phyloP scores from a whole-genome alignment of 2,113 vertebrate species.

The Heliornis fulica region DNA sequence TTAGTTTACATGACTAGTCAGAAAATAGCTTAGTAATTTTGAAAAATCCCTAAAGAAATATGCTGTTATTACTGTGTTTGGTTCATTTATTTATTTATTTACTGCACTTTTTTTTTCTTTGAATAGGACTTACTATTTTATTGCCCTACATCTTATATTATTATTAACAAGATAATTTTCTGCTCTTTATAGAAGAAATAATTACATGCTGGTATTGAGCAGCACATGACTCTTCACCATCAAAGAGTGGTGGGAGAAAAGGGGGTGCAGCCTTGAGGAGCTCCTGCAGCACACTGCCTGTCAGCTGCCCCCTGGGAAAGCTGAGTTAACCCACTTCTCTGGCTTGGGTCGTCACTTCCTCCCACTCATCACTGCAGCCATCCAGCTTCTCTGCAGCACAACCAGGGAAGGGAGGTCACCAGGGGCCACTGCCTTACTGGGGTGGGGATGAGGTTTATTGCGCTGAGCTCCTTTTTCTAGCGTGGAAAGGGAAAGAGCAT shows the following conservation, averaged over 20 bases:
- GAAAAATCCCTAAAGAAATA: not conserved
- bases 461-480: not conserved
- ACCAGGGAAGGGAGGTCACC: slow-evolving; percentile 2
- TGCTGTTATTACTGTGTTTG: not conserved
- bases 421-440: not conserved
- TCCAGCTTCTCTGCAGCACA: not conserved
- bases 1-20: not conserved
- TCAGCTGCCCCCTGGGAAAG: not conserved
- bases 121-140: not conserved
- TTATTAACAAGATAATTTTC: not conserved
- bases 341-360: not conserved
- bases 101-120: not conserved
- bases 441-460: not conserved
- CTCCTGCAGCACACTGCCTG: fast-evolving
- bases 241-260: not conserved
- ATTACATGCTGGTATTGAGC: not conserved
- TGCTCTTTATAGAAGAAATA: not conserved
- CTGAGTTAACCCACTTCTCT: not conserved
- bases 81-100: not conserved
- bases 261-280: fast-evolving
- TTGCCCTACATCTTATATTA: not conserved
- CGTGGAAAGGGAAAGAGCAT: not conserved
- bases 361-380: not conserved
- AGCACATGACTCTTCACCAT: not conserved
- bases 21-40: not conserved